Percentiles rank a stretch among this genome's conserved stretches.
Conservation (phyloP, 2,113 vertebrate species). For the Dasyprocta punctata region DNA sequence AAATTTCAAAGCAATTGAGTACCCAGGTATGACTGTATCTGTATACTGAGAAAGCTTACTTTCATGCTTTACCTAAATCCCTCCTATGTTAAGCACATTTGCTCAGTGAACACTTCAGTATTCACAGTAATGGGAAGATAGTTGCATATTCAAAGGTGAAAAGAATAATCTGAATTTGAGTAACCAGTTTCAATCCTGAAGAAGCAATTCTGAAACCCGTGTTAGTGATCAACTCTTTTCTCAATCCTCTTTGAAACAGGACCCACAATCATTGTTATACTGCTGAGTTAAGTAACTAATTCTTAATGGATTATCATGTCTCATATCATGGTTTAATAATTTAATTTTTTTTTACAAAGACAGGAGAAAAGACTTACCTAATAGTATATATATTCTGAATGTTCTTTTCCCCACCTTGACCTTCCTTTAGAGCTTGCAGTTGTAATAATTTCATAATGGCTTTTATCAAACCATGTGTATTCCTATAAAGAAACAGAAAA, state of each 20-base stretch:
- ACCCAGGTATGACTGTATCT: neutral
- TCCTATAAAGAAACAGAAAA: slow-evolving; percentile 86
- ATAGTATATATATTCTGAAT: slow-evolving; percentile 90
- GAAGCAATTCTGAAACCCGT: neutral
- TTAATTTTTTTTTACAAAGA: neutral
- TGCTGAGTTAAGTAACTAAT: neutral
- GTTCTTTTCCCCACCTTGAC: slow-evolving; percentile 72
- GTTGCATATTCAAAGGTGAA: slow-evolving; percentile 6
- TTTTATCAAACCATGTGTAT: slow-evolving; percentile 93
- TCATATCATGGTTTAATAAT: neutral
- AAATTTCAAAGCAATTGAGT: neutral
- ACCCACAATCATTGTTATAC: neutral
- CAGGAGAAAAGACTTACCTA: slow-evolving; percentile 87
- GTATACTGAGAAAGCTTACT: neutral
- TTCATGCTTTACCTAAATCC: neutral
- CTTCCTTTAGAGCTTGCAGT: slow-evolving; percentile 88
- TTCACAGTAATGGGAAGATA: neutral
- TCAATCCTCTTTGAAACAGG: slow-evolving; percentile 9
- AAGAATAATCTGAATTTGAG: neutral
- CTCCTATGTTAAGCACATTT: neutral
- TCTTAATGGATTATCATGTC: neutral
- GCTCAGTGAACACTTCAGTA: slow-evolving; percentile 19
- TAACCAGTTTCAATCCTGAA: neutral
- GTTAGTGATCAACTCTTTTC: neutral
- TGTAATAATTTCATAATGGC: slow-evolving; percentile 91